Evolutionary conservation across 2,797 vertebrate genomes (phyloP).

Genomic region (Acipenser ruthenus): DNA sequence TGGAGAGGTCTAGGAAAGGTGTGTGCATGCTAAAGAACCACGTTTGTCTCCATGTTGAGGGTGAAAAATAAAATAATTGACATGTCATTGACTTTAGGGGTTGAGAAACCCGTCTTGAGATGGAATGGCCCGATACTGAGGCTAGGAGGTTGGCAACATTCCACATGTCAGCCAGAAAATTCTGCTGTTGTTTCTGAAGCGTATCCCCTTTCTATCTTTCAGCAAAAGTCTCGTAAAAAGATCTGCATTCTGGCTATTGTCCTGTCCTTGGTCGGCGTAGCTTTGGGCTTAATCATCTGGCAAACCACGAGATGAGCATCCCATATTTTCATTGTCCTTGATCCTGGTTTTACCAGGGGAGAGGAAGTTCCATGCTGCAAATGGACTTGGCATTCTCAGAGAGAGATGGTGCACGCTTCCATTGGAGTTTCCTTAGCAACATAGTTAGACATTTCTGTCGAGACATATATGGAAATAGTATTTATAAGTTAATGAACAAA

Average conservation of each 20-base stretch:
- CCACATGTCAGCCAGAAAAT: too few species aligned
- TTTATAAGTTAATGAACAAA: slow-evolving; percentile 54
- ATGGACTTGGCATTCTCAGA: slow-evolving; percentile 39
- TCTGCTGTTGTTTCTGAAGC: slow-evolving; percentile 20
- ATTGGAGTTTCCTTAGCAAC: slow-evolving; percentile 45
- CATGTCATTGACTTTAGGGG: too few species aligned
- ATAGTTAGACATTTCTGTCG: slow-evolving; percentile 52
- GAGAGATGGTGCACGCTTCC: background rate
- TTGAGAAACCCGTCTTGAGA: too few species aligned
- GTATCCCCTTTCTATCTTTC: slow-evolving; percentile 35
- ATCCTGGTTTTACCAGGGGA: slow-evolving; percentile 30
- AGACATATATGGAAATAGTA: slow-evolving; percentile 48
- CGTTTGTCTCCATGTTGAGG: too few species aligned
- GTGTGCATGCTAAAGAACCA: too few species aligned
- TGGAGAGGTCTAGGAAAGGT: too few species aligned
- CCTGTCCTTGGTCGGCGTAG: slow-evolving; percentile 51
- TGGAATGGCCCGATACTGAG: background rate
- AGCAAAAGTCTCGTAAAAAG: slow-evolving; percentile 97
- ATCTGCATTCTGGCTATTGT: slow-evolving; percentile 82
- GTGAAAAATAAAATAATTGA: too few species aligned
- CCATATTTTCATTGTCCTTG: slow-evolving; percentile 29
- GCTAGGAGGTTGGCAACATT: background rate
- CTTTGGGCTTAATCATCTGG: slow-evolving; percentile 73
- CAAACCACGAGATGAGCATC: slow-evolving; percentile 42
- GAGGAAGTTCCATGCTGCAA: slow-evolving; percentile 33